Evolutionary conservation across 2,888 invertebrate genomes (phyloP).

Genomic region (Agrotis puta): DNA sequence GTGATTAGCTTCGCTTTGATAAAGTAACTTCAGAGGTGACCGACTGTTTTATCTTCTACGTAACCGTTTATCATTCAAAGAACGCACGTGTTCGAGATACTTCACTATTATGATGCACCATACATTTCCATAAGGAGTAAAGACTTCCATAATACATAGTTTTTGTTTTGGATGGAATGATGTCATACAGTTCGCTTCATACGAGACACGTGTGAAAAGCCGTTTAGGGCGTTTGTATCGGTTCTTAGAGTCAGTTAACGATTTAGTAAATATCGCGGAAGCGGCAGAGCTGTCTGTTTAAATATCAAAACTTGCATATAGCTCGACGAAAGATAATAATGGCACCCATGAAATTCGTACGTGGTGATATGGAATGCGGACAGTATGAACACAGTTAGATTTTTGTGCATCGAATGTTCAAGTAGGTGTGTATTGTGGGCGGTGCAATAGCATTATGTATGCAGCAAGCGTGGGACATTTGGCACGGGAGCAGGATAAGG

Average conservation of each 20-base stretch:
- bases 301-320: constrained; percentile 40
- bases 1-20: constrained; percentile 77
- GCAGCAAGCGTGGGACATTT: constrained; percentile 78
- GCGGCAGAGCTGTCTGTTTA: constrained; percentile 9
- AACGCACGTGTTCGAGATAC: constrained; percentile 66
- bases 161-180: constrained; percentile 55
- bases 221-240: constrained; percentile 11
- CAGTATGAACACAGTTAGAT: constrained; percentile 75
- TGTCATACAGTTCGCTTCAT: constrained; percentile 28
- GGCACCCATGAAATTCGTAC: constrained; percentile 42
- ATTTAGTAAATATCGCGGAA: constrained; percentile 26
- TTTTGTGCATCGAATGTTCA: constrained; percentile 82
- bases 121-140: constrained; percentile 59
- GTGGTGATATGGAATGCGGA: constrained; percentile 63
- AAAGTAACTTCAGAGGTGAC: constrained; percentile 71
- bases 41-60: constrained; percentile 73
- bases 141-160: constrained; percentile 38
- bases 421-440: constrained; percentile 65
- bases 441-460: constrained; percentile 78
- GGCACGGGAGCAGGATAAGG: constrained; percentile 82
- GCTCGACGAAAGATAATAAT: constrained; percentile 49
- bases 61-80: constrained; percentile 74
- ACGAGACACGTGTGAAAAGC: constrained; percentile 22
- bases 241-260: constrained; percentile 9
- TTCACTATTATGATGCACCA: constrained; percentile 51